Conservation (phyloP, 2,113 vertebrate species). For the Erpornis zantholeuca region DNA sequence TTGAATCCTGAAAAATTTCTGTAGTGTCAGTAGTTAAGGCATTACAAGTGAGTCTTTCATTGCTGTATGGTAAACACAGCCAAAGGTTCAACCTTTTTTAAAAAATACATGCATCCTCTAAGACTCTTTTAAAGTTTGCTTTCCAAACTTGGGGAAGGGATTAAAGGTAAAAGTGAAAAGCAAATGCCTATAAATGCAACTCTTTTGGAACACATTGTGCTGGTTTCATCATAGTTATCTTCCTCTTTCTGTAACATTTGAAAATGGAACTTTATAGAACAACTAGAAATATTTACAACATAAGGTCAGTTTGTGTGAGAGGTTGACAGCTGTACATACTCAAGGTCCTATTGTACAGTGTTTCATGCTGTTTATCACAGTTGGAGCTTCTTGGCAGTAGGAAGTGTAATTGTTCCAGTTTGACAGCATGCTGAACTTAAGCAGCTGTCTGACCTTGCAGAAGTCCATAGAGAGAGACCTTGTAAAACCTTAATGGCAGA, state of each 20-base stretch:
- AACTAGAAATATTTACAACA: background rate
- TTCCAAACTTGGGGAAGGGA: background rate
- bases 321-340: background rate
- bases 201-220: background rate
- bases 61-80: slow-evolving; percentile 28
- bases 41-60: slow-evolving; percentile 65
- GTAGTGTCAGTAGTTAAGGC: background rate
- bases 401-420: background rate
- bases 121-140: slow-evolving; percentile 59
- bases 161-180: background rate
- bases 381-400: slow-evolving; percentile 11
- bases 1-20: slow-evolving; percentile 23
- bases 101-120: slow-evolving; percentile 30
- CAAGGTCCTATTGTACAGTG: background rate
- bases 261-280: background rate
- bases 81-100: background rate
- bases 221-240: background rate
- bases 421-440: background rate
- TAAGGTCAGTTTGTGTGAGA: background rate
- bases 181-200: background rate
- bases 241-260: background rate
- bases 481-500: background rate
- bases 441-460: background rate
- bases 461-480: background rate
- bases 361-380: background rate